A percentile compares a stretch with the other conserved stretches of the same genome.
phyloP scores from a whole-genome alignment of 2,888 invertebrate species.

The Drosophila anomalata region DNA sequence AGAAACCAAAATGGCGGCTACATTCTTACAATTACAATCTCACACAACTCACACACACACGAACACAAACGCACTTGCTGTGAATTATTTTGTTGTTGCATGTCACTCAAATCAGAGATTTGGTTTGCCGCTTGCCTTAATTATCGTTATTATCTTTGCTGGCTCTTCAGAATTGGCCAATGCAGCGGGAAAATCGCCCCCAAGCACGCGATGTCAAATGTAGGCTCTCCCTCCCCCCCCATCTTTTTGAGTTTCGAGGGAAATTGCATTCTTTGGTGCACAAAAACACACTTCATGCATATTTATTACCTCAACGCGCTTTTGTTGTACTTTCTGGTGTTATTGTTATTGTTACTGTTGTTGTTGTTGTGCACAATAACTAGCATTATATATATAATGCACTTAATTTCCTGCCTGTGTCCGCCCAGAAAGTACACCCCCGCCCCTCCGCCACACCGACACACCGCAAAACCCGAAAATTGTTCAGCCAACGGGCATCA shows the following conservation, averaged over 20 bases:
- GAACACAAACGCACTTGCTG: slow-evolving; percentile 30
- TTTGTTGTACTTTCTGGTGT: slow-evolving; percentile 61
- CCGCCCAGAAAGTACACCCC: slow-evolving; percentile 21
- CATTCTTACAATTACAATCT: slow-evolving; percentile 3
- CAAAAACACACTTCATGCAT: slow-evolving; percentile 70
- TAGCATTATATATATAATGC: slow-evolving; percentile 54
- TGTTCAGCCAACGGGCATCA: slow-evolving; percentile 11
- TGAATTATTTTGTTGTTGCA: slow-evolving; percentile 66
- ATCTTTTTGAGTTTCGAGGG: slow-evolving; percentile 7
- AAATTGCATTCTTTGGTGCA: slow-evolving; percentile 73
- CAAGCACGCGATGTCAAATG: slow-evolving; percentile 81
- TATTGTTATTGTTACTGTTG: neutral
- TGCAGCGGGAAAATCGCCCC: slow-evolving; percentile 80
- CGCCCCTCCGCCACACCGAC: neutral
- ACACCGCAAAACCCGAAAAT: neutral
- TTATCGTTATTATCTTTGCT: slow-evolving; percentile 77
- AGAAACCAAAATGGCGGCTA: slow-evolving; percentile 52
- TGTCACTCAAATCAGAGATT: slow-evolving; percentile 68
- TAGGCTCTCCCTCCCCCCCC: slow-evolving; percentile 24
- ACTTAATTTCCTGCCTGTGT: slow-evolving; percentile 68
- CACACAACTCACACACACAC: slow-evolving; percentile 22
- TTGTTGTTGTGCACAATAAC: slow-evolving; percentile 56
- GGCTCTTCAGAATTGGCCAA: slow-evolving; percentile 71
- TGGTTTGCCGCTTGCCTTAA: slow-evolving; percentile 75
- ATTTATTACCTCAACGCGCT: slow-evolving; percentile 73